Evolutionary conservation across 1,140 invertebrate genomes (phyloP).

Genomic region (Stegodyphus dumicola): DNA sequence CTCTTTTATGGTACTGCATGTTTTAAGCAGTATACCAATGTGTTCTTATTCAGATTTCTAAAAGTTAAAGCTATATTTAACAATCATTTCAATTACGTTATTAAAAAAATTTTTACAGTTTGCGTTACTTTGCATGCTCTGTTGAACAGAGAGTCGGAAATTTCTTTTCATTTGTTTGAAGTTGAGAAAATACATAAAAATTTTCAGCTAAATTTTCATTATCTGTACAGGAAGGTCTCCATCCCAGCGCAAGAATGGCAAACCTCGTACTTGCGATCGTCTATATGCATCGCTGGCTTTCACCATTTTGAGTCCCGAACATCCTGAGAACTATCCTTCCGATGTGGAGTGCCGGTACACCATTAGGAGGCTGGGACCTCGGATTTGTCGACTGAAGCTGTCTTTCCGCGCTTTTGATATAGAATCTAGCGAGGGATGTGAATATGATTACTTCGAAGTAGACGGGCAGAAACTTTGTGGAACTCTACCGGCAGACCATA

Average conservation of each 20-base stretch:
- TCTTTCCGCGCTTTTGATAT: slow-evolving; percentile 64
- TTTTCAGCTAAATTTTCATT: neutral
- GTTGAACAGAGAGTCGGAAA: too few relatives aligned
- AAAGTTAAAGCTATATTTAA: too few relatives aligned
- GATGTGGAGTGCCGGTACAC: slow-evolving; percentile 62
- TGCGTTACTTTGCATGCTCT: too few relatives aligned
- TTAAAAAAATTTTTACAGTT: too few relatives aligned
- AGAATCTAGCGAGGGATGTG: slow-evolving; percentile 61
- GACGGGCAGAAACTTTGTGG: slow-evolving; percentile 64
- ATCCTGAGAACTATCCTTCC: slow-evolving; percentile 62
- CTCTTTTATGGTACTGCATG: too few relatives aligned
- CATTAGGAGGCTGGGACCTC: slow-evolving; percentile 32
- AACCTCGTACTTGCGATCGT: slow-evolving; percentile 60
- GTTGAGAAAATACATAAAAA: too few relatives aligned
- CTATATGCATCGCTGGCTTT: slow-evolving; percentile 60
- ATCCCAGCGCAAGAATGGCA: slow-evolving; percentile 22
- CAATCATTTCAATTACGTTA: too few relatives aligned
- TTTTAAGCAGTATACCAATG: too few relatives aligned
- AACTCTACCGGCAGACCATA: neutral
- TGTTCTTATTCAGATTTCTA: too few relatives aligned
- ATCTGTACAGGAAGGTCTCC: slow-evolving; percentile 30
- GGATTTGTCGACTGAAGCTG: slow-evolving; percentile 63
- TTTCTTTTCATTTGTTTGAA: too few relatives aligned
- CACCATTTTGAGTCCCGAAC: slow-evolving; percentile 62
- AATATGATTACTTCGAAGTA: slow-evolving; percentile 63